Evolutionary conservation across 1,140 invertebrate genomes (phyloP), one percentile per base, ranked within the genome.

Genomic region (Ceratosolen solmsi): DNA sequence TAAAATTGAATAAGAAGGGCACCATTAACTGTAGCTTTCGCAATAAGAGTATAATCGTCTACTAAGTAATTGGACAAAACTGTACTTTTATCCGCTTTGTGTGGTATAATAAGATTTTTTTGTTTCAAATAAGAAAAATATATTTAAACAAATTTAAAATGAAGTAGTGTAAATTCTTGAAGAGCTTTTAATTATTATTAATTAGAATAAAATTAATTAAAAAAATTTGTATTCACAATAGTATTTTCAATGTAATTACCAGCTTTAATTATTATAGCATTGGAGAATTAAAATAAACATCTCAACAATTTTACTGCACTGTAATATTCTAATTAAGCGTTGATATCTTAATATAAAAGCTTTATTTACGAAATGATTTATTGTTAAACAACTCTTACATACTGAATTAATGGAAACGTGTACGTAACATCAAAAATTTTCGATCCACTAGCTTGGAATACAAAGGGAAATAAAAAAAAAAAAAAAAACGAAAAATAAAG

Each of bases 31-130:
- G 25, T 33, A 68, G 75, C 46, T 78, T 68, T 65, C 17, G 22
- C 75, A 46, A 54, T 63, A 60, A 77, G 41, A 77, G 38, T 65
- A 65, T 65, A 65, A 65, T 65, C 25, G 58, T n/a, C 58, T 49
- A 1, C 74, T 33, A 65, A 77, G 74, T 77, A 77, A 77, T 77
- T 77, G 60, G 56, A 60, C 56, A 60, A 75, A 60, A 74, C 17
- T 56, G 20, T 17, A 30, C 51, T 74, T 33, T 74, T 56, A 74
- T 74, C 46, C 36, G 30, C 20, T 56, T 74, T 56, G 27, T 56
- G 30, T 22, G 25, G 30, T 33, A 20, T 56, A 54, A 36, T 36
- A 17, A n/a, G 7, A 36, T 56, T 56, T 9, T 33, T n/a, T 56
- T n/a, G 15, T 75, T 38, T 75, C 27, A 60, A 73, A n/a, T 38